These are phyloP conservation scores for Vultur gryphus DNA, from an alignment of 2,797 vertebrate species.

Conservation along the genomic window DNA sequence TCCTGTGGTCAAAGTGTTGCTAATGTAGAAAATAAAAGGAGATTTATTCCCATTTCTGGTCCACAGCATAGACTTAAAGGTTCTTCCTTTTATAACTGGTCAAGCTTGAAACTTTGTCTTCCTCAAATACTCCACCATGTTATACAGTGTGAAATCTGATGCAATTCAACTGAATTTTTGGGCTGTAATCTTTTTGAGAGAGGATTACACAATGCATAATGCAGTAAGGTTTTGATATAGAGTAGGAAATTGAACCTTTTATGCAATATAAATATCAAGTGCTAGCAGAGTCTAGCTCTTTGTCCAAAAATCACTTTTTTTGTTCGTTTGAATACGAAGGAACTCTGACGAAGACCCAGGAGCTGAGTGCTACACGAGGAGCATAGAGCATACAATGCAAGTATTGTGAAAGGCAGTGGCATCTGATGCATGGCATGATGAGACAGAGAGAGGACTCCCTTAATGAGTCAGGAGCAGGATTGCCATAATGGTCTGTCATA, in stretches of 20 bases:
- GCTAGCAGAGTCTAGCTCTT: neutral
- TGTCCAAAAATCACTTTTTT: neutral
- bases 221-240: neutral
- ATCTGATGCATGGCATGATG: neutral
- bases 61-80: neutral
- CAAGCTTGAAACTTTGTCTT: neutral
- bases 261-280: neutral
- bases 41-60: neutral
- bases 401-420: neutral
- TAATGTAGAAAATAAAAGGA: neutral
- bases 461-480: neutral
- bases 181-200: neutral
- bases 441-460: neutral
- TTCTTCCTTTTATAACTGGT: neutral
- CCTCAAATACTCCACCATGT: neutral
- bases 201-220: neutral
- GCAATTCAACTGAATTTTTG: neutral
- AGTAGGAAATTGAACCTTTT: neutral
- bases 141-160: neutral
- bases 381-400: neutral
- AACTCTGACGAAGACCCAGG: neutral
- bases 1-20: neutral
- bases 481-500: neutral
- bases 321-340: neutral
- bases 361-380: accelerated